These are phyloP conservation scores for Gouania willdenowi DNA, from an alignment of 2,797 vertebrate species.

Conservation along the genomic window DNA sequence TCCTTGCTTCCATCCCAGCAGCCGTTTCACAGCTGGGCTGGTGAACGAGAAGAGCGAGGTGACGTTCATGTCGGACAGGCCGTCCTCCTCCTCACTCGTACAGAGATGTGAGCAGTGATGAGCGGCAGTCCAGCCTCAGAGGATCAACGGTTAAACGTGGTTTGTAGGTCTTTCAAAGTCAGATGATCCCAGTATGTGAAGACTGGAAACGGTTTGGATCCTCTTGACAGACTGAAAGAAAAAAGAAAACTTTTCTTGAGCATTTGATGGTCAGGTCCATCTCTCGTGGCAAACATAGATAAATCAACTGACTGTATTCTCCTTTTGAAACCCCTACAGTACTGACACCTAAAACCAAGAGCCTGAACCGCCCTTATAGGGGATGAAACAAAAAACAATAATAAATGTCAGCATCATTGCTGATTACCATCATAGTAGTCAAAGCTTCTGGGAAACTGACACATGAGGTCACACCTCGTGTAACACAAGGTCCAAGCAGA, in stretches of 20 bases:
- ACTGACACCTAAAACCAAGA: slow-evolving; percentile 8
- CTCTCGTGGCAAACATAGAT: too few relatives aligned
- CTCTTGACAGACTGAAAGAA: slow-evolving; percentile 26
- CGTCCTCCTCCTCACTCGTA: slow-evolving; percentile 39
- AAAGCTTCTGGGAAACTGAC: slow-evolving; percentile 61
- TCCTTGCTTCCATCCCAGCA: slow-evolving; percentile 96
- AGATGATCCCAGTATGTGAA: slow-evolving; percentile 10
- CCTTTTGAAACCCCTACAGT: neutral
- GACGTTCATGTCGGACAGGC: slow-evolving; percentile 83
- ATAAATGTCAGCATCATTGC: too few relatives aligned
- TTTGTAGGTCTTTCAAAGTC: slow-evolving; percentile 16
- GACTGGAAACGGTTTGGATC: too few relatives aligned
- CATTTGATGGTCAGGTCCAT: too few relatives aligned
- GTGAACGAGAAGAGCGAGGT: slow-evolving; percentile 97
- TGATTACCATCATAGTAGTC: slow-evolving; percentile 44
- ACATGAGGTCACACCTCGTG: slow-evolving; percentile 34
- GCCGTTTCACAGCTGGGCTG: slow-evolving; percentile 92
- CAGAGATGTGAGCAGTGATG: slow-evolving; percentile 24
- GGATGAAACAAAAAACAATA: too few relatives aligned
- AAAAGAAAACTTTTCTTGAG: too few relatives aligned
- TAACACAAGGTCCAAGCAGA: slow-evolving; percentile 29
- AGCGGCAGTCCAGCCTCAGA: slow-evolving; percentile 20
- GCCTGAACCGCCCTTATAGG: slow-evolving; percentile 2
- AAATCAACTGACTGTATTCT: too few relatives aligned
- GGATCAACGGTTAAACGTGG: neutral